Evolutionary conservation across 2,888 invertebrate species (phyloP).

Genomic region (Tachina grossa): DNA sequence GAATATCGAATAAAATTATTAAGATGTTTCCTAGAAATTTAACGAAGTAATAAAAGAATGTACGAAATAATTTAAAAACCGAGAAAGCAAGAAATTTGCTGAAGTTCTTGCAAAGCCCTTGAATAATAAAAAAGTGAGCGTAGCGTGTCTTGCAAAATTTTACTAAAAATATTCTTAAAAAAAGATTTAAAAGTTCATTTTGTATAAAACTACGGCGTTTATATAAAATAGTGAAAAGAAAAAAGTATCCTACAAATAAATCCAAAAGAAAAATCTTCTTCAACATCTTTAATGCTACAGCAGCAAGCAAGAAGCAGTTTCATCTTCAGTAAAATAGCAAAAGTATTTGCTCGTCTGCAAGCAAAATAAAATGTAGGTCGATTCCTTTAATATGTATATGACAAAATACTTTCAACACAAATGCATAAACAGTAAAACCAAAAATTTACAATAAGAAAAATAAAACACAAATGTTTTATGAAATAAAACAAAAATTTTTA

Average conservation of each 20-base stretch:
- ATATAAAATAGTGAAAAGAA: neutral
- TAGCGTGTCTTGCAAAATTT: constrained; percentile 30
- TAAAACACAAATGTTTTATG: constrained; percentile 3
- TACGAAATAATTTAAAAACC: constrained; percentile 20
- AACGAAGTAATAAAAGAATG: constrained; percentile 21
- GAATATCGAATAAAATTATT: constrained; percentile 31
- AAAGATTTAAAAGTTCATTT: constrained; percentile 20
- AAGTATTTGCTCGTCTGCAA: constrained; percentile 16
- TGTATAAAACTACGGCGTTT: constrained; percentile 18
- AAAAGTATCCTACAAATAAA: neutral
- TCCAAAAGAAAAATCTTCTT: neutral
- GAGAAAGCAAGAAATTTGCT: constrained; percentile 4
- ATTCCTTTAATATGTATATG: constrained; percentile 38
- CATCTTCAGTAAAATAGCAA: neutral
- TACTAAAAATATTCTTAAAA: constrained; percentile 42
- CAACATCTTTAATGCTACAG: constrained; percentile 2
- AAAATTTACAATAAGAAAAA: neutral
- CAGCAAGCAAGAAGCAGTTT: constrained; percentile 4
- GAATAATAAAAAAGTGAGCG: constrained; percentile 25
- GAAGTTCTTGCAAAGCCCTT: constrained; percentile 37
- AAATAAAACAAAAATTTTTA: neutral
- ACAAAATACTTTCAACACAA: neutral
- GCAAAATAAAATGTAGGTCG: constrained; percentile 68
- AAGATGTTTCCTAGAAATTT: constrained; percentile 16
- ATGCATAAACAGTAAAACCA: neutral